phyloP scores from a whole-genome alignment of 1,140 invertebrate species.

The Dufourea novaeangliae region DNA sequence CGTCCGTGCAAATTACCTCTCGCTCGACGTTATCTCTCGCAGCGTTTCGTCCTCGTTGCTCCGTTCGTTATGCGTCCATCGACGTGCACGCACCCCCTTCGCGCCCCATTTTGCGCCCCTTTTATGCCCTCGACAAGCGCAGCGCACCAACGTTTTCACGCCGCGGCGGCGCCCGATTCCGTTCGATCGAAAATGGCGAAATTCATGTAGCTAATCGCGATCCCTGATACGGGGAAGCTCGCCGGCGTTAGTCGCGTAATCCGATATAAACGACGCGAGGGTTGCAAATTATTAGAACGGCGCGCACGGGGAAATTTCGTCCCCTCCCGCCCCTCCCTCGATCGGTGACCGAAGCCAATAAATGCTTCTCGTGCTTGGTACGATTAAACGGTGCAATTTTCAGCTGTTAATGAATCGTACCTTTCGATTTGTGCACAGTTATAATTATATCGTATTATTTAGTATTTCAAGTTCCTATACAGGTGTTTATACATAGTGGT shows the following conservation, averaged over 20 bases:
- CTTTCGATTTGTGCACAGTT: no score
- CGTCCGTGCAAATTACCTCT: constrained; percentile 66
- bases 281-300: constrained; percentile 5
- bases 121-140: no score
- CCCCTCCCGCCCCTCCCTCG: no score
- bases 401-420: no score
- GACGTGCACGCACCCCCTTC: neutral
- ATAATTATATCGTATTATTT: no score
- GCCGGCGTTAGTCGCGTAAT: constrained; percentile 28
- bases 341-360: neutral
- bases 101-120: neutral
- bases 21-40: constrained; percentile 59
- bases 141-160: neutral
- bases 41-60: constrained; percentile 61
- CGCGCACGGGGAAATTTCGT: neutral
- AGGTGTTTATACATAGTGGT: no score
- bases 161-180: neutral
- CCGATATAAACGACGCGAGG: constrained; percentile 14
- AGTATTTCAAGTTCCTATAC: no score
- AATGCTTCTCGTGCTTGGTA: neutral
- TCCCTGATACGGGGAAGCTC: neutral
- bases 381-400: neutral
- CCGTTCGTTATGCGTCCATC: constrained; percentile 52
- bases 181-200: constrained; percentile 21
- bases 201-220: constrained; percentile 16